Evolutionary conservation across 2,113 vertebrate genomes (phyloP).

Genomic region (Bubo bubo): DNA sequence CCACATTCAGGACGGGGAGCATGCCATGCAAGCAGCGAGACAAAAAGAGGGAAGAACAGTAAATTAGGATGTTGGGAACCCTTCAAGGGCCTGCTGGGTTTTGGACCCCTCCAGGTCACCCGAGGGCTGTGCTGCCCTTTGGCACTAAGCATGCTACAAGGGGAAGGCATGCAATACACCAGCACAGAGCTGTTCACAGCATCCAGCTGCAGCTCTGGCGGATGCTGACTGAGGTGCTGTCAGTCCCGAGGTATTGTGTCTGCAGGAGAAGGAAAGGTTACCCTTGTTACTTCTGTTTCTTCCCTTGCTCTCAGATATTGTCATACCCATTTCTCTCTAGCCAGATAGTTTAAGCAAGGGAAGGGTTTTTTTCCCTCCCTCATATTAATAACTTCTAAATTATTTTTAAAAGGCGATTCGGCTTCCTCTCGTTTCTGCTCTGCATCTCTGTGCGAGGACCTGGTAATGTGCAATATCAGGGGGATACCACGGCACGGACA

Average conservation of each 20-base stretch:
- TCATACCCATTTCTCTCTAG: neutral
- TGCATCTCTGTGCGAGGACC: accelerated
- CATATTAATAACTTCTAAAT: neutral
- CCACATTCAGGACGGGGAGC: neutral
- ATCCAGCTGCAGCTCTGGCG: neutral
- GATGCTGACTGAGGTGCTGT: neutral
- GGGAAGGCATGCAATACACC: neutral
- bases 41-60: neutral
- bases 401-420: neutral
- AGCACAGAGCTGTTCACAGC: neutral
- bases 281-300: neutral
- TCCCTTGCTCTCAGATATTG: neutral
- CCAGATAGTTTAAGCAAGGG: neutral
- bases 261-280: neutral
- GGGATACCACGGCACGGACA: neutral
- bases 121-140: neutral
- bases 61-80: neutral
- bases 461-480: neutral
- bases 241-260: accelerated
- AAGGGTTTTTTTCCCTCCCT: neutral
- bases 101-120: neutral
- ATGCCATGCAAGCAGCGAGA: neutral
- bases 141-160: neutral
- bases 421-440: neutral
- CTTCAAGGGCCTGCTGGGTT: neutral